These are phyloP conservation scores for Perdita meconis DNA, from an alignment of 2,888 invertebrate genomes.

Conservation along the genomic window DNA sequence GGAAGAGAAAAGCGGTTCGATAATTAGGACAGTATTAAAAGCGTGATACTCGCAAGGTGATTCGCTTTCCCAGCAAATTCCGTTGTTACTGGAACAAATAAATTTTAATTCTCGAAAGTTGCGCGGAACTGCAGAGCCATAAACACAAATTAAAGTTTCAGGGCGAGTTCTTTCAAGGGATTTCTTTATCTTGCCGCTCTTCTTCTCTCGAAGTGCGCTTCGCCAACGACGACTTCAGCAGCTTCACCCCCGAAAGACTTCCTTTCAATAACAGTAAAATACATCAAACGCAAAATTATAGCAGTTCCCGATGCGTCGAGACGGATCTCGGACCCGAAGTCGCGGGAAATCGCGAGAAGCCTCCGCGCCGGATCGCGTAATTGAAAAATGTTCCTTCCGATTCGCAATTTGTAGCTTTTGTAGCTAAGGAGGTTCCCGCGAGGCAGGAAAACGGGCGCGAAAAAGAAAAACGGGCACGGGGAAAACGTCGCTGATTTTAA, in stretches of 20 bases:
- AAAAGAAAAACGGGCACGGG: not conserved
- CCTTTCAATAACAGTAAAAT: not conserved
- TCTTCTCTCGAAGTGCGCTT: not conserved
- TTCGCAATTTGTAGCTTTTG: not conserved
- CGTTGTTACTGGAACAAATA: constrained; percentile 14
- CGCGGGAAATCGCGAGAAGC: not conserved
- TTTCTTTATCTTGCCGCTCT: not conserved
- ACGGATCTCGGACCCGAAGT: not conserved
- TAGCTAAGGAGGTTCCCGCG: not conserved
- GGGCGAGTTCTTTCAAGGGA: not conserved
- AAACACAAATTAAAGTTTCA: constrained; percentile 21
- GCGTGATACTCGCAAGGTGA: constrained; percentile 11
- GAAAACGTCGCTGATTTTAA: constrained; percentile 30
- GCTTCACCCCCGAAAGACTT: not conserved
- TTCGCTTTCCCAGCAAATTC: constrained; percentile 9
- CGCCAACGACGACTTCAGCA: not conserved
- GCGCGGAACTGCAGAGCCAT: constrained; percentile 1
- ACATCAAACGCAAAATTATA: not conserved
- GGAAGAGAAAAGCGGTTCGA: constrained; percentile 3
- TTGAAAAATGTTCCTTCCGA: not conserved
- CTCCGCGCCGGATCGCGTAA: not conserved
- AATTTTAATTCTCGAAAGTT: constrained; percentile 25
- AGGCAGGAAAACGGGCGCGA: not conserved
- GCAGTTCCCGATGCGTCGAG: not conserved
- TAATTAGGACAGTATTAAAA: constrained; percentile 4